Base-by-base conservation (phyloP, 2,113 vertebrate species). In the Crocuta crocuta region DNA sequence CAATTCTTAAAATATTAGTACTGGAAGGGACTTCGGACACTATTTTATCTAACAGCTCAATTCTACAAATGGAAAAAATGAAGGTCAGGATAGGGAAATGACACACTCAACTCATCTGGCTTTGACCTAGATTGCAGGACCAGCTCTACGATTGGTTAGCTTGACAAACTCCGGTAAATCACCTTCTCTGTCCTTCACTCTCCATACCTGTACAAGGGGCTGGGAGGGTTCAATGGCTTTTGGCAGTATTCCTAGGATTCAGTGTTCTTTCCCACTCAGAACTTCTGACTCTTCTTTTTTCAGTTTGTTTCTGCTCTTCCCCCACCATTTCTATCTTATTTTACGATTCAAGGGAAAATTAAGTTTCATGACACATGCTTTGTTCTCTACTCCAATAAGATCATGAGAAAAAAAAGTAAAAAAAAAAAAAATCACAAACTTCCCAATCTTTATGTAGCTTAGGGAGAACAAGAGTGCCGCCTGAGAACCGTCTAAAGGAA, bases 1-100 rank as follows among this genome's bases (percentile, higher is more conserved):
- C 58, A 81, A 1, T 91, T 92, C 84, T 68, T 79, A 24, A 96
- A 85, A 26, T 68, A 63, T 84, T 63, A 65, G 45, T 0, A 0
- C 35, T 80, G 35, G 35, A 88, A 53, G 45, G 33, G 33, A n/a
- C 43, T 85, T 53, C 31, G 53, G 39, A 66, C 16, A 63, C 61
- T 23, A 50, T 78, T 50, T 93, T 35, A 76, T 70, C 53, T 66
- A 76, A 93, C 1, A 82, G 39, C 33, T 53, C 80, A 45, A 35
- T 74, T 91, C 92, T 76, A 45, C 33, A 66, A 83, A 33, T 35
- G 17, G 96, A 70, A 21, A 88, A 92, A 95, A 68, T 88, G 33
- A 93, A 89, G 16, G 24, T 63, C 10, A 17, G n/a, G 35, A 61
- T 35, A 17, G 16, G 35, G 13, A 88, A 78, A 63, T 43, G 15